Conservation (phyloP, 1,140 invertebrate species). For the Diachasma alloeum region DNA sequence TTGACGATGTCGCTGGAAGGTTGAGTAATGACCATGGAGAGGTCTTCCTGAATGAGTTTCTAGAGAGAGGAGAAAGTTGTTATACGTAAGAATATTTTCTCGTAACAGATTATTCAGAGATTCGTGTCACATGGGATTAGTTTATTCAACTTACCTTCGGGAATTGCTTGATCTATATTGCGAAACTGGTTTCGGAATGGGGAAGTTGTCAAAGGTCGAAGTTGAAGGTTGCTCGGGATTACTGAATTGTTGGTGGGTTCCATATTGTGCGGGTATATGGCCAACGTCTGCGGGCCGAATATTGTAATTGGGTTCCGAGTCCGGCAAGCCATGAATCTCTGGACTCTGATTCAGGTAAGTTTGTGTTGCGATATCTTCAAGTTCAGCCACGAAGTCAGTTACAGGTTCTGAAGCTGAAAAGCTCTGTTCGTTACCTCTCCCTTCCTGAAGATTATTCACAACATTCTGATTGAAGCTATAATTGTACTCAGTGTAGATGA, state of each 20-base stretch:
- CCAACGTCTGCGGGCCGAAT: neutral
- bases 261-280: neutral
- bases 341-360: neutral
- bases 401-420: neutral
- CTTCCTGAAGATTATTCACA: neutral
- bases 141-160: constrained; percentile 27
- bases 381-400: neutral
- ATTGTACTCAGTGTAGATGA: constrained; percentile 21
- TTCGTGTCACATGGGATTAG: neutral
- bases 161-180: constrained; percentile 27
- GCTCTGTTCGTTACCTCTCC: neutral
- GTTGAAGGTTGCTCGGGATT: constrained; percentile 1
- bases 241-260: neutral
- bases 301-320: neutral
- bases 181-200: constrained; percentile 43
- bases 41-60: constrained; percentile 27
- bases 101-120: neutral
- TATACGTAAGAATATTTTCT: neutral
- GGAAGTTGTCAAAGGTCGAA: constrained; percentile 36
- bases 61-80: neutral
- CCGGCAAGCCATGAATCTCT: neutral
- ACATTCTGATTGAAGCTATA: constrained; percentile 5
- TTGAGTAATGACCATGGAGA: constrained; percentile 47
- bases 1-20: constrained; percentile 41
- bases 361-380: neutral